Base-by-base conservation (phyloP, 2,797 vertebrate genomes). In the Microhierax caerulescens region DNA sequence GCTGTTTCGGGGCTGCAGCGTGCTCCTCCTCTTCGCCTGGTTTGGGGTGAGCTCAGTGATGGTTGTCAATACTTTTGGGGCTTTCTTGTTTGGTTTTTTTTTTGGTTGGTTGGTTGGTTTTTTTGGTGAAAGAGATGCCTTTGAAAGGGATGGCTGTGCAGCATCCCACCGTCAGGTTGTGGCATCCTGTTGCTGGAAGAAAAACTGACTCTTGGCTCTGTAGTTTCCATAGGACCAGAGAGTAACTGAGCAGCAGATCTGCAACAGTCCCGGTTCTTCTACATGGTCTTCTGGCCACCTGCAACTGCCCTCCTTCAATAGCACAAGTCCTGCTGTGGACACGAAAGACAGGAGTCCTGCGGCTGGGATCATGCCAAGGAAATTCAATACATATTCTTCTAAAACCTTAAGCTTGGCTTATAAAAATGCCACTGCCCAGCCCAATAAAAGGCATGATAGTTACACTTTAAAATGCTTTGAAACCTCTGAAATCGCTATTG, bases 391-490 rank as follows among this genome's bases (percentile, higher is more conserved):
- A 10, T 53, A 0, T 84, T 72, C 69, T 67, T 86, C 85, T 53
- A 41, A 96, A 95, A 60, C 68, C 53, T 87, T 48, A 61, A 92
- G 85, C 91, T 88, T 77, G 34, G n/a, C 95, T 93, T 92, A 68
- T 47, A 63, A 80, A 93, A 93, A 56, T 5, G 53, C 59, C 85
- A 47, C 74, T 67, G 77, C 30, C 70, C 92, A 36, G 84, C 36
- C 45, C 32, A 79, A 73, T 67, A 90, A 92, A 88, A 90, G 90
- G 69, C 92, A 50, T 0, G 37, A 80, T 30, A 92, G 96, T 92
- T 95, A 93, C 86, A 93, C 90, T 91, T 90, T 87, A 92, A 94
- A 93, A 82, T 21, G 92, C 94, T 88, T 68, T 70, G 86, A 94
- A 95, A 80, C 85, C 91, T 91, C 92, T 92, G 91, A 93, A 94